A percentile compares a stretch with the other conserved stretches of the same genome.
These are phyloP conservation scores for Agrochola lota DNA, from an alignment of 2,888 invertebrate species.

Conservation along the genomic window DNA sequence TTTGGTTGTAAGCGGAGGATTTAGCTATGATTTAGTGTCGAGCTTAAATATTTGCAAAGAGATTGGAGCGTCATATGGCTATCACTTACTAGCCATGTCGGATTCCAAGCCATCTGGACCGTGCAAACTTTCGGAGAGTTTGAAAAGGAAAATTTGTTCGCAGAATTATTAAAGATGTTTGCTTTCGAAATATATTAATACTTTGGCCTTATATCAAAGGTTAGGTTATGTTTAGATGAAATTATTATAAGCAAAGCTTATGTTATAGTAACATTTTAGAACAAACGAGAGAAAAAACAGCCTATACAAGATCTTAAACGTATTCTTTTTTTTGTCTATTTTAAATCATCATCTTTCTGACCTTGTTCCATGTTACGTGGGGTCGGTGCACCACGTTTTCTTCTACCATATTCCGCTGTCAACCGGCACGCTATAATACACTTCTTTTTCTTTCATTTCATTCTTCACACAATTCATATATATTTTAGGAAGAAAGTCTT, in stretches of 20 bases:
- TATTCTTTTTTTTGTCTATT: no score
- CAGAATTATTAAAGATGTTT: constrained; percentile 62
- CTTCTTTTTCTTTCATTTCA: neutral
- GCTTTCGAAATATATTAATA: constrained; percentile 38
- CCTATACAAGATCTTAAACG: neutral
- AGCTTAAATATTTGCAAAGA: constrained; percentile 56
- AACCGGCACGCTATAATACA: neutral
- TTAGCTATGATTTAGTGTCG: constrained; percentile 36
- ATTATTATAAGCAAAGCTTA: neutral
- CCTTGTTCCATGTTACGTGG: neutral
- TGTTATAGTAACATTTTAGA: constrained; percentile 4
- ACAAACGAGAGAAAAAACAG: neutral
- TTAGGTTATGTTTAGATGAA: constrained; percentile 5
- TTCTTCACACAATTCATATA: neutral
- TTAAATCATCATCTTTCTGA: no score
- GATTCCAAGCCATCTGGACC: constrained; percentile 72
- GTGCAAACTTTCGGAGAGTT: constrained; percentile 68
- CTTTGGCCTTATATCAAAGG: constrained; percentile 10
- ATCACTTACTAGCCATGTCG: constrained; percentile 67
- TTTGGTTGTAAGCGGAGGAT: constrained; percentile 11
- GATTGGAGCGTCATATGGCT: constrained; percentile 70
- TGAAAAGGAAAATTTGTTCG: constrained; percentile 65
- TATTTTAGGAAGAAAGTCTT: neutral
- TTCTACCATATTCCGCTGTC: neutral
- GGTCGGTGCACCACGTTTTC: neutral